Percentiles rank a stretch among this genome's conserved stretches.
These are phyloP conservation scores for Percina caprodes DNA, from an alignment of 2,113 vertebrate genomes.

Conservation along the genomic window DNA sequence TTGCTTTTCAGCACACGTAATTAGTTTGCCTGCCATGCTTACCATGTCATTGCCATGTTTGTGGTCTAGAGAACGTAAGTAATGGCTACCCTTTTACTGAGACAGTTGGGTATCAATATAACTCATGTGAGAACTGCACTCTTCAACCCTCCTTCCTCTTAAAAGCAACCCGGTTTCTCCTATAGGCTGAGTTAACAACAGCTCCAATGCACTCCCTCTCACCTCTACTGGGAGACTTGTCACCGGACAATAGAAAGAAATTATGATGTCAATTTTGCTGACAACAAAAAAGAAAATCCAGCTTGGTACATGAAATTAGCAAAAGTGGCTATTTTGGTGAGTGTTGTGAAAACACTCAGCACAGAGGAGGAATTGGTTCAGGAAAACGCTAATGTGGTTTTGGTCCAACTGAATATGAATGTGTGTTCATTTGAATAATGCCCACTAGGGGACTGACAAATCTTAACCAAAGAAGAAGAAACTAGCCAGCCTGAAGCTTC, in stretches of 20 bases:
- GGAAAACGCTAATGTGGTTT: conserved; percentile 21
- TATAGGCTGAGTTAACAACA: conserved; percentile 71
- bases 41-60: neutral
- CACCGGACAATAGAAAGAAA: conserved; percentile 73
- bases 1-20: no score
- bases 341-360: conserved; percentile 19
- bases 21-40: neutral
- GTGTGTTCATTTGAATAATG: conserved; percentile 17
- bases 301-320: conserved; percentile 61
- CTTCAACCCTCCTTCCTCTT: conserved; percentile 1
- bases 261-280: conserved; percentile 73
- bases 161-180: conserved; percentile 2
- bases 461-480: neutral
- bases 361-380: neutral
- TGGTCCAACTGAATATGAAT: conserved; percentile 10
- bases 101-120: neutral
- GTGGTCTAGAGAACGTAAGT: neutral
- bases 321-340: conserved; percentile 49
- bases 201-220: conserved; percentile 38
- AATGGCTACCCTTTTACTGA: neutral
- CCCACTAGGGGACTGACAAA: conserved; percentile 5
- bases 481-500: neutral
- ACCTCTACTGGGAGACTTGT: conserved; percentile 67
- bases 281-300: conserved; percentile 39
- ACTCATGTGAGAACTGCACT: neutral